phyloP scores from a whole-genome alignment of 2,888 invertebrate species.

The Capitulum mitella region DNA sequence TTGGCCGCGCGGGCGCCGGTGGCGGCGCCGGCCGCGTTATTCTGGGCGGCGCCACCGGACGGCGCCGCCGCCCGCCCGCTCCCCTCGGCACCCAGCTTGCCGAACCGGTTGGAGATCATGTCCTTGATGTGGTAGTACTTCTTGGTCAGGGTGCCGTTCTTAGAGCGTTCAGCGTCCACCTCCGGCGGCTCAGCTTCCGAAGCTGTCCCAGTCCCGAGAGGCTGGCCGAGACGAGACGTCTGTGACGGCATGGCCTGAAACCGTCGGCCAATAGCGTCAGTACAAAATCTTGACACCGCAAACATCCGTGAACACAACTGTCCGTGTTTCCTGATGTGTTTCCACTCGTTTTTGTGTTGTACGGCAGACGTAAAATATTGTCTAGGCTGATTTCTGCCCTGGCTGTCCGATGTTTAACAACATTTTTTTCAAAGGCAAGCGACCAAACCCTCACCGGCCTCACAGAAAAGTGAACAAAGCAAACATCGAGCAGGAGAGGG shows the following conservation, averaged over 20 bases:
- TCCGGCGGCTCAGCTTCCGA: neutral
- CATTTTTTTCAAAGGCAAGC: too few species aligned
- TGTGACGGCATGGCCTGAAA: neutral
- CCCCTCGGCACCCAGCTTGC: conserved; percentile 1
- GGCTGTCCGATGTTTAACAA: too few species aligned
- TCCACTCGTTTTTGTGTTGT: too few species aligned
- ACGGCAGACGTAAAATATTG: too few species aligned
- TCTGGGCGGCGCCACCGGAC: neutral
- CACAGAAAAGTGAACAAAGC: too few species aligned
- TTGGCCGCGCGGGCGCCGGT: conserved; percentile 26
- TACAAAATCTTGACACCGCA: too few species aligned
- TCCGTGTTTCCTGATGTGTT: too few species aligned
- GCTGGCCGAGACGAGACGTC: neutral
- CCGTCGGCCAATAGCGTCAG: too few species aligned
- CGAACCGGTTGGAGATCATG: conserved; percentile 33
- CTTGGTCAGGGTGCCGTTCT: conserved; percentile 24
- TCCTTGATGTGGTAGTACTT: conserved; percentile 36
- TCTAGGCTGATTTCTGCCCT: too few species aligned
- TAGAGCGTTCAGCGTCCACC: neutral
- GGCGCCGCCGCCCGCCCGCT: neutral
- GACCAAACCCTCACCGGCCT: too few species aligned
- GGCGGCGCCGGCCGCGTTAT: conserved; percentile 17
- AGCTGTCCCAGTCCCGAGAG: neutral
- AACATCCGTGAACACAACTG: too few species aligned
- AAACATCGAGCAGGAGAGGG: too few species aligned